Base-by-base conservation (phyloP, 2,797 vertebrate species). In the Labroides dimidiatus region DNA sequence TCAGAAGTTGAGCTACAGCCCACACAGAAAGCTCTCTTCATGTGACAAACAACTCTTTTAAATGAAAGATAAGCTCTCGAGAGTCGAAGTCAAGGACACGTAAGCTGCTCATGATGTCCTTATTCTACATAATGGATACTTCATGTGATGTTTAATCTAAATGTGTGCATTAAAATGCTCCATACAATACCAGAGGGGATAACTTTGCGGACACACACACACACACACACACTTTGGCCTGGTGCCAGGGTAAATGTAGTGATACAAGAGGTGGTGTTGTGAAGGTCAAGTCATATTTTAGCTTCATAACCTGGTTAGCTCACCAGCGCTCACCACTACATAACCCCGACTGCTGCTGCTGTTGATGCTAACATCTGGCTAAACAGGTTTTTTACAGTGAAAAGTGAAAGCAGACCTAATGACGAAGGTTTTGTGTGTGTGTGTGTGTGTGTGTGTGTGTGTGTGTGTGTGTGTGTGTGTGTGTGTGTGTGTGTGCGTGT, bases 261-360 rank as follows among this genome's bases (percentile, higher is more conserved):
- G 61, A 64, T 78, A 77, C 75, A 68, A 72, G 61, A 64, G 63
- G 69, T 66, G 54, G 52, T 42, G 62, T 57, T 72, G 57, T 53
- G 62, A 83, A 87, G 84, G 80, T 82, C 79, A 85, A 53, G 56
- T 72, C 41, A 1, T 57, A 69, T 82, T 70, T 81, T 51, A 55
- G 50, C 53, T 65, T 65, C 55, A 17, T 82, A 82, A 80, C 69
- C 64, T 66, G 61, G 73, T 80, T 74, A 77, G 71, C 64, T 47
- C 24, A n/a, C n/a, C n/a, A 58, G 66, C 16, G 15, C 60, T 81
- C 58, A 59, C 59, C 56, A 48, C 69, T 63, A 50, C 42, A 68
- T 81, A 67, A 81, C 71, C 54, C 69, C 56, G 43, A 52, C 50
- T 78, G 58, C 52, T 53, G 43, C 19, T 20, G 48, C 21, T 20